A percentile compares a stretch with the other conserved stretches of the same genome.
Evolutionary conservation across 1,140 invertebrate species (phyloP).

Genomic region (Ptiloglossa arizonensis): DNA sequence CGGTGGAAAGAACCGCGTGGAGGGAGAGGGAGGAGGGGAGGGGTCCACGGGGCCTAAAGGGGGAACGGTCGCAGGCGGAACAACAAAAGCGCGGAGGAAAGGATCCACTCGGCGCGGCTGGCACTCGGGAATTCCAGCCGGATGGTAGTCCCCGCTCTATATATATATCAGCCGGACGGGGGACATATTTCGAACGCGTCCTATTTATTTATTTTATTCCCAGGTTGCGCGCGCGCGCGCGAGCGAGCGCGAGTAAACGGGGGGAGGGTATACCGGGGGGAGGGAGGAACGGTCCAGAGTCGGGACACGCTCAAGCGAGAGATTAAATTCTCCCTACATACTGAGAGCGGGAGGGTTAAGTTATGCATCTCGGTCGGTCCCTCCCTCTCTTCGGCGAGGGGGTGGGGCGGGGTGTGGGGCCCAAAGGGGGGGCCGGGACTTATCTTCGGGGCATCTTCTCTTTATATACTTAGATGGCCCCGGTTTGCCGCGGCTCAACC

Average conservation of each 20-base stretch:
- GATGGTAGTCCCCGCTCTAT: conserved; percentile 57
- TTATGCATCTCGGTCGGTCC: conserved; percentile 68
- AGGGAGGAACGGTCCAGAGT: not conserved
- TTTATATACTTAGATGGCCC: conserved; percentile 52
- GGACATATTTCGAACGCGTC: conserved; percentile 68
- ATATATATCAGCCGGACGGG: conserved; percentile 69
- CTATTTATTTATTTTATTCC: conserved; percentile 71
- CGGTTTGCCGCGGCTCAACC: conserved; percentile 31
- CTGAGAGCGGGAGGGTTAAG: conserved; percentile 59
- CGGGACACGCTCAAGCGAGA: conserved; percentile 35
- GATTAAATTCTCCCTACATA: conserved; percentile 68
- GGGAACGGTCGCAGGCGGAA: not conserved
- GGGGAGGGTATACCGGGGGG: too few relatives aligned
- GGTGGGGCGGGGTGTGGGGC: too few relatives aligned
- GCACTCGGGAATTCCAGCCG: conserved; percentile 50
- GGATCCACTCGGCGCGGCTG: conserved; percentile 2
- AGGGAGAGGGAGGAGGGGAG: not conserved
- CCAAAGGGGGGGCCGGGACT: too few relatives aligned
- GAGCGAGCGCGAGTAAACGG: too few relatives aligned
- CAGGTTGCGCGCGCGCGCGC: too few relatives aligned
- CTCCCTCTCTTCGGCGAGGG: conserved; percentile 33
- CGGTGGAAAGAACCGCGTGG: not conserved
- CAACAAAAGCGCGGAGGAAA: conserved; percentile 52
- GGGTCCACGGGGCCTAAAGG: not conserved
- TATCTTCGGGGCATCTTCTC: conserved; percentile 64